These are phyloP conservation scores for Drosophila macrospina DNA, from an alignment of 2,888 invertebrate species.

Conservation along the genomic window DNA sequence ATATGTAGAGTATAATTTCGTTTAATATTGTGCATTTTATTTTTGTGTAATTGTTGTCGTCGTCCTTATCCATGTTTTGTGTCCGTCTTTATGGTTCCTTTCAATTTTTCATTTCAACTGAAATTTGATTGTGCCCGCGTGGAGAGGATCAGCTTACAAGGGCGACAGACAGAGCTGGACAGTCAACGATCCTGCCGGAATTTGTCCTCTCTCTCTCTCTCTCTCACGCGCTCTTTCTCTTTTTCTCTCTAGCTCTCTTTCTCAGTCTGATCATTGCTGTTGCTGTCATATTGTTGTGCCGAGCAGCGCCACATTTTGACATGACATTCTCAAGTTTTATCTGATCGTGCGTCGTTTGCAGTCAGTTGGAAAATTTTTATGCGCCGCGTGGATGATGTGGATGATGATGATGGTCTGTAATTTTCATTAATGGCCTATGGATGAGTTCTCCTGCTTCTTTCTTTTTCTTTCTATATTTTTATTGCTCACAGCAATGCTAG, in stretches of 20 bases:
- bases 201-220: slow-evolving; percentile 5
- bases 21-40: slow-evolving; percentile 79
- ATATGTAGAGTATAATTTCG: slow-evolving; percentile 68
- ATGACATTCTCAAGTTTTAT: slow-evolving; percentile 70
- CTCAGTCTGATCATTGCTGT: background rate
- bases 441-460: slow-evolving; percentile 21
- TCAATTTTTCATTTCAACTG: slow-evolving; percentile 69
- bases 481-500: slow-evolving; percentile 65
- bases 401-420: slow-evolving; percentile 49
- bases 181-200: slow-evolving; percentile 40
- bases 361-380: slow-evolving; percentile 73
- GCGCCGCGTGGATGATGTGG: slow-evolving; percentile 26
- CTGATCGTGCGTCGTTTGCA: slow-evolving; percentile 71
- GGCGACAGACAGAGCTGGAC: slow-evolving; percentile 12
- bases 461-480: slow-evolving; percentile 31
- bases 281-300: slow-evolving; percentile 59
- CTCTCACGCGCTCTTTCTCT: background rate
- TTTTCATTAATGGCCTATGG: slow-evolving; percentile 65
- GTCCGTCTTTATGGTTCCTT: slow-evolving; percentile 61
- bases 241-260: slow-evolving; percentile 3
- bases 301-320: slow-evolving; percentile 73
- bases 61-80: slow-evolving; percentile 54
- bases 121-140: slow-evolving; percentile 60
- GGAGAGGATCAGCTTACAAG: slow-evolving; percentile 62
- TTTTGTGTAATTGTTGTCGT: slow-evolving; percentile 78